phyloP scores from a whole-genome alignment of 2,888 invertebrate species.

The Nephrotoma flavescens region DNA sequence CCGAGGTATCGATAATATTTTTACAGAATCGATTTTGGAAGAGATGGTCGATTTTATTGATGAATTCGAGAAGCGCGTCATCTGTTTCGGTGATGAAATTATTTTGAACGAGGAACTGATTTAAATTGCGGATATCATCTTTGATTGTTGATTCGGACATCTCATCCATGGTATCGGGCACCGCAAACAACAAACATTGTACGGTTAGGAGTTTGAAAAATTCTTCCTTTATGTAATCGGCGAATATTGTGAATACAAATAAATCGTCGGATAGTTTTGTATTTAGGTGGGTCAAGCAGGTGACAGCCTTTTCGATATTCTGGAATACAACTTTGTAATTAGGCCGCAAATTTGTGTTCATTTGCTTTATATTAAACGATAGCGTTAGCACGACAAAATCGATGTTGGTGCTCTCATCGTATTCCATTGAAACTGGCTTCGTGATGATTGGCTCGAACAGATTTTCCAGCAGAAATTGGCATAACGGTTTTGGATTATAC shows the following conservation, averaged over 20 bases:
- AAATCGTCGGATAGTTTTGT: slow-evolving; percentile 20
- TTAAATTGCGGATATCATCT: slow-evolving; percentile 47
- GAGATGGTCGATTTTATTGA: slow-evolving; percentile 55
- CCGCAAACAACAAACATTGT: slow-evolving; percentile 58
- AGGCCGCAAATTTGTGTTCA: slow-evolving; percentile 22
- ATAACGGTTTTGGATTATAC: slow-evolving; percentile 26
- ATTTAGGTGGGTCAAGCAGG: slow-evolving; percentile 24
- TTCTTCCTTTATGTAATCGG: slow-evolving; percentile 38
- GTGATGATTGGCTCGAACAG: slow-evolving; percentile 27
- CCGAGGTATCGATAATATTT: slow-evolving; percentile 51
- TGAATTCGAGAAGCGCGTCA: slow-evolving; percentile 48
- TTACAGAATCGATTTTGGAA: slow-evolving; percentile 65
- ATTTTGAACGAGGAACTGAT: slow-evolving; percentile 42
- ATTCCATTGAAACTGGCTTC: slow-evolving; percentile 26
- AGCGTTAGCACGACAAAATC: slow-evolving; percentile 21
- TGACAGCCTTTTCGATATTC: slow-evolving; percentile 21
- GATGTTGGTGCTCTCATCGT: slow-evolving; percentile 14
- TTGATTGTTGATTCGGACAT: slow-evolving; percentile 51
- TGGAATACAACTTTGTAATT: slow-evolving; percentile 26
- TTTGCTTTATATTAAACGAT: slow-evolving; percentile 23
- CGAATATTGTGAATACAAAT: slow-evolving; percentile 34
- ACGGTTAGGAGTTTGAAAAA: slow-evolving; percentile 51
- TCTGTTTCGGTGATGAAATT: slow-evolving; percentile 39
- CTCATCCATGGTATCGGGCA: slow-evolving; percentile 61
- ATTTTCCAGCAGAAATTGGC: slow-evolving; percentile 25